These are phyloP conservation scores for Pemphigus obesinymphae DNA, from an alignment of 1,140 invertebrate genomes.

Conservation along the genomic window DNA sequence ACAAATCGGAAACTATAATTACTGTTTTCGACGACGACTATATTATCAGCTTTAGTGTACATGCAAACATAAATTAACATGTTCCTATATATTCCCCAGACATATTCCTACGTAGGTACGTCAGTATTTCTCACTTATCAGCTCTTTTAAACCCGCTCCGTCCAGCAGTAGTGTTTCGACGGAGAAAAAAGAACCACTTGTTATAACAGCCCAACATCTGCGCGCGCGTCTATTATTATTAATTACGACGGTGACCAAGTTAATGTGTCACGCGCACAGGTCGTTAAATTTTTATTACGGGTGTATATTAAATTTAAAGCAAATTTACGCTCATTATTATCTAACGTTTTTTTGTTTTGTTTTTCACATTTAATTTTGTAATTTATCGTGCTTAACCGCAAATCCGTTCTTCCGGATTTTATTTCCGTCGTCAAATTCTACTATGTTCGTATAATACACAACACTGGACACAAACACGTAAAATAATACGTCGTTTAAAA, in stretches of 20 bases:
- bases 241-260: not conserved
- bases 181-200: not conserved
- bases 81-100: too few species aligned
- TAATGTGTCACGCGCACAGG: not conserved
- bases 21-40: too few species aligned
- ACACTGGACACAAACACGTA: not conserved
- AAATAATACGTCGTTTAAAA: not conserved
- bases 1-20: too few species aligned
- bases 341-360: not conserved
- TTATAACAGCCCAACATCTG: too few species aligned
- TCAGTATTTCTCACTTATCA: too few species aligned
- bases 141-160: not conserved
- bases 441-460: not conserved
- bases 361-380: not conserved
- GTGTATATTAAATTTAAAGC: not conserved
- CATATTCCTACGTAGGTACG: too few species aligned
- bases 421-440: conserved; percentile 3
- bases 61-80: too few species aligned
- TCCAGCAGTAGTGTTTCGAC: not conserved
- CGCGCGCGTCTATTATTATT: not conserved
- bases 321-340: not conserved
- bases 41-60: too few species aligned
- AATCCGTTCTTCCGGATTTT: not conserved
- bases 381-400: not conserved
- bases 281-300: conserved; percentile 15